A percentile compares a stretch with the other conserved stretches of the same genome.
These are phyloP conservation scores for Theristicus caerulescens DNA, from an alignment of 2,113 vertebrate genomes.

Conservation along the genomic window DNA sequence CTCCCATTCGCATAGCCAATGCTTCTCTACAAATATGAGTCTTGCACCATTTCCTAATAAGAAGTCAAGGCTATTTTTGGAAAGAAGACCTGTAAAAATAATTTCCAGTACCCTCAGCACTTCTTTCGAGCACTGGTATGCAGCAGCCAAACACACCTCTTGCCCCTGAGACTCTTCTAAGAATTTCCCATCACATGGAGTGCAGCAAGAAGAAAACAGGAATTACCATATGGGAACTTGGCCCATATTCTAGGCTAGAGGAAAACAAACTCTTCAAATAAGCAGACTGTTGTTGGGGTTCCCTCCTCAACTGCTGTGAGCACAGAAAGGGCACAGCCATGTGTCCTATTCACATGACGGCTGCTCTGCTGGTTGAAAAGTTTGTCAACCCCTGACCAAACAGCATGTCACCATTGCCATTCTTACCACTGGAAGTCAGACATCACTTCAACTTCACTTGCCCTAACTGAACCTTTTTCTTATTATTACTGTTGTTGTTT, in stretches of 20 bases:
- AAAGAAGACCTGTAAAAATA: background rate
- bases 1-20: accelerated
- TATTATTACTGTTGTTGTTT: background rate
- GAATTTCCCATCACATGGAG: background rate
- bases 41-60: background rate
- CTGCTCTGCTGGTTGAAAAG: background rate
- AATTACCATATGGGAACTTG: background rate
- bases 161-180: background rate
- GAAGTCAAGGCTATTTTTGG: background rate
- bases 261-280: background rate
- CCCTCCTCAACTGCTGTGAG: background rate
- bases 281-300: background rate
- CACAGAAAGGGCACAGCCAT: background rate
- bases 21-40: background rate
- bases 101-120: background rate
- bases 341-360: accelerated
- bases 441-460: background rate
- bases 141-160: background rate
- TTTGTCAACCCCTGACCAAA: background rate
- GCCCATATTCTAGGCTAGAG: background rate
- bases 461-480: background rate
- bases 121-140: background rate
- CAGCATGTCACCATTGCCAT: background rate
- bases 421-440: background rate
- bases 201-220: background rate